These are phyloP conservation scores for Hiodon tergisus DNA, from an alignment of 2,113 vertebrate species.

Conservation along the genomic window DNA sequence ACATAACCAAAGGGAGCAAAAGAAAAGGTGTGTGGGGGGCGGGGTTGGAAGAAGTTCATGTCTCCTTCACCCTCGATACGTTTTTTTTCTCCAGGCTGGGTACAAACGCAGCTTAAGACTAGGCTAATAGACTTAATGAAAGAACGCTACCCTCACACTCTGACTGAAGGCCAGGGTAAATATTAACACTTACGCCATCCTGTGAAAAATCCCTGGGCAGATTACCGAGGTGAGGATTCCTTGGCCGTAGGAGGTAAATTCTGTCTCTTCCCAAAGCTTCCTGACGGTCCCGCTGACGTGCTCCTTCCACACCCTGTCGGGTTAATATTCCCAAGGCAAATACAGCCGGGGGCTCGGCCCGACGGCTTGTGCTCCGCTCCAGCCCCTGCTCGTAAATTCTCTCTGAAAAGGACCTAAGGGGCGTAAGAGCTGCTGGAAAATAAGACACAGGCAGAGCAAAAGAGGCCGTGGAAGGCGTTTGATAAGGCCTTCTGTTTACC, in stretches of 20 bases:
- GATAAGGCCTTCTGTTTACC: slow-evolving; percentile 48
- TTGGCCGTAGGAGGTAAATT: slow-evolving; percentile 63
- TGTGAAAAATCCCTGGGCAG: slow-evolving; percentile 67
- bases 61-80: slow-evolving; percentile 16
- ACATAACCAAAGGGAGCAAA: neutral
- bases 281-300: slow-evolving; percentile 60
- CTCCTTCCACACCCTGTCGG: slow-evolving; percentile 73
- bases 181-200: slow-evolving; percentile 74
- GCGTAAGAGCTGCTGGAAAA: slow-evolving; percentile 57
- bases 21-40: neutral
- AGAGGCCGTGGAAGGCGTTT: slow-evolving; percentile 54
- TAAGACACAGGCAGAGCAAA: slow-evolving; percentile 60
- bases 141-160: slow-evolving; percentile 39
- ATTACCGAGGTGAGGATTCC: slow-evolving; percentile 67
- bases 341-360: slow-evolving; percentile 50
- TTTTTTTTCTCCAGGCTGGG: neutral
- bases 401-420: slow-evolving; percentile 60
- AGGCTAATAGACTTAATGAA: slow-evolving; percentile 38
- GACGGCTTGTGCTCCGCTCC: slow-evolving; percentile 43
- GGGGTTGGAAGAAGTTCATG: slow-evolving; percentile 14
- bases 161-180: slow-evolving; percentile 65
- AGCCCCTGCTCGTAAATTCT: slow-evolving; percentile 50
- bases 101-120: slow-evolving; percentile 30
- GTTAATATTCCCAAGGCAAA: slow-evolving; percentile 69
- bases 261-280: slow-evolving; percentile 59